phyloP scores from a whole-genome alignment of 2,113 vertebrate species.

The Thinocorus orbignyianus region DNA sequence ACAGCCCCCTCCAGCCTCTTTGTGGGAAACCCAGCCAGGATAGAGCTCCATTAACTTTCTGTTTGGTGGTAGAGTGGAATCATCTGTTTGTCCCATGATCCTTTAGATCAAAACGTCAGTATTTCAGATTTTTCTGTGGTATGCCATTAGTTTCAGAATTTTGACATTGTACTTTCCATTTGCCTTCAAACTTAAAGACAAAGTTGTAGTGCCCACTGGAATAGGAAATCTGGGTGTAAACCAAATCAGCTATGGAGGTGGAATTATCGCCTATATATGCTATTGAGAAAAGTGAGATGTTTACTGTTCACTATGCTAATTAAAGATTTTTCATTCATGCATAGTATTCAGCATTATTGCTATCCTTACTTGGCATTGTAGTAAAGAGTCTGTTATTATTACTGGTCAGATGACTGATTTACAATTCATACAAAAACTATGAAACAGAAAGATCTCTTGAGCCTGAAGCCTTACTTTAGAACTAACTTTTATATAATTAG shows the following conservation, averaged over 20 bases:
- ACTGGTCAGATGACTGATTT: conserved; percentile 5
- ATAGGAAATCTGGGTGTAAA: not conserved
- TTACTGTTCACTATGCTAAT: conserved; percentile 22
- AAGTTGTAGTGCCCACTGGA: not conserved
- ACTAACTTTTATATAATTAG: not conserved
- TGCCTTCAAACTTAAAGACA: not conserved
- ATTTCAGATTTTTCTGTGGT: not conserved
- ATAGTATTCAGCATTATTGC: not conserved
- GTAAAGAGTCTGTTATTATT: not conserved
- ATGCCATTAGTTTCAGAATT: not conserved
- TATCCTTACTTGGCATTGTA: not conserved
- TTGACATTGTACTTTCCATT: not conserved
- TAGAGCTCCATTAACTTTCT: not conserved
- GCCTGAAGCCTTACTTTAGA: not conserved
- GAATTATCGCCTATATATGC: not conserved
- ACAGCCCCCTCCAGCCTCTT: not conserved
- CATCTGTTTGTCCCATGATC: not conserved
- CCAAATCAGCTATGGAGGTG: not conserved
- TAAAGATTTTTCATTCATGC: conserved; percentile 18
- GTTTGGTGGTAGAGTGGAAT: not conserved
- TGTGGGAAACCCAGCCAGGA: not conserved
- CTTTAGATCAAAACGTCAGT: not conserved
- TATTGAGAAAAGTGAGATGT: not conserved
- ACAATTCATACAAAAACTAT: conserved; percentile 1
- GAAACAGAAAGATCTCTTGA: not conserved